A percentile compares a stretch with the other conserved stretches of the same genome.
Evolutionary conservation across 2,113 vertebrate species (phyloP).

Genomic region (Vidua chalybeata): DNA sequence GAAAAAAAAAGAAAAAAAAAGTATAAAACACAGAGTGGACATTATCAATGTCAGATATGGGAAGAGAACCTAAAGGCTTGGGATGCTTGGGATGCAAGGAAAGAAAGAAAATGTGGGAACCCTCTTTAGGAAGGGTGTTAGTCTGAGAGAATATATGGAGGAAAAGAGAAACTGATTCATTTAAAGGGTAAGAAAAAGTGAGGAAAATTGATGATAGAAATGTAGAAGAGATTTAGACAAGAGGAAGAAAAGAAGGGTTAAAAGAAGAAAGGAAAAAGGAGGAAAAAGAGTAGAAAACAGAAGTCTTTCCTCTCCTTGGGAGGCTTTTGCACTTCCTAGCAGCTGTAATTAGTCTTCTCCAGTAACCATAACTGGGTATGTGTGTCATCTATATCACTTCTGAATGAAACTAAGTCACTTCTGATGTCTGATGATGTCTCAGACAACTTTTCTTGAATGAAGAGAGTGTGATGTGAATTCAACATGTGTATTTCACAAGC

Average conservation of each 20-base stretch:
- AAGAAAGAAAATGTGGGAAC: background rate
- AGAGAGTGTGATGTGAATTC: background rate
- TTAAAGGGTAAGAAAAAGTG: background rate
- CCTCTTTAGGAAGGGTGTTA: background rate
- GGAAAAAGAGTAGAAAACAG: background rate
- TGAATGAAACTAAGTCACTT: background rate
- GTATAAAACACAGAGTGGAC: accelerated
- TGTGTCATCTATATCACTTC: background rate
- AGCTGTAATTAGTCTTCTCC: background rate
- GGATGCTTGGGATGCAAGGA: background rate
- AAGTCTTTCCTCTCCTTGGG: background rate
- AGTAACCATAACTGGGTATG: background rate
- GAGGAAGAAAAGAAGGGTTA: background rate
- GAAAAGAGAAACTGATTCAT: background rate
- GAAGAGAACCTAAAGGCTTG: background rate
- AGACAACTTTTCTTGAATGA: background rate
- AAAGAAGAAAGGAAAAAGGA: background rate
- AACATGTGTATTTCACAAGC: background rate
- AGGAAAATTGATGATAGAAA: background rate
- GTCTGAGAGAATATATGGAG: background rate
- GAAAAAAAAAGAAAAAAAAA: background rate
- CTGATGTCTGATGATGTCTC: background rate
- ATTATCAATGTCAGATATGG: background rate
- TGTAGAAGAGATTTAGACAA: background rate
- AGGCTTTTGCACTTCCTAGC: background rate